phyloP scores from a whole-genome alignment of 2,113 vertebrate species.

The Pandion haliaetus region DNA sequence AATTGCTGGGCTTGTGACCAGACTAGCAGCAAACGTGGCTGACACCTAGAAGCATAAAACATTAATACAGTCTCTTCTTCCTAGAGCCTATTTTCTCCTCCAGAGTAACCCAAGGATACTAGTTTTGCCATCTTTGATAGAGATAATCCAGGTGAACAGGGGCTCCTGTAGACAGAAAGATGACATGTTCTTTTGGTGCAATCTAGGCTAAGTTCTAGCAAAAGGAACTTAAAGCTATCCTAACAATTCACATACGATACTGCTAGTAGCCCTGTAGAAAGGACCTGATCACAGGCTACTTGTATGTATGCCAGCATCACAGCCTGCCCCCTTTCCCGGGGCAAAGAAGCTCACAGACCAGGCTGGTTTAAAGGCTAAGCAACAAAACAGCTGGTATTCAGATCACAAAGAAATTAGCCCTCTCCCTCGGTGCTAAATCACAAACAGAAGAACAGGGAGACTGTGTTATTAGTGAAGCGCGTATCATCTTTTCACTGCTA shows the following conservation, averaged over 20 bases:
- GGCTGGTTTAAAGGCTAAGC: not conserved
- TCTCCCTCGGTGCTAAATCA: not conserved
- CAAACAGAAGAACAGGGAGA: not conserved
- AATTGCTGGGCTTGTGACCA: slow-evolving; percentile 91
- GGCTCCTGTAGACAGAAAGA: not conserved
- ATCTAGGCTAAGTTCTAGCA: not conserved
- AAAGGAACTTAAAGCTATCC: not conserved
- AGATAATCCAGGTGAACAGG: not conserved
- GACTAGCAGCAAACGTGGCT: slow-evolving; percentile 88
- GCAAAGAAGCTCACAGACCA: not conserved
- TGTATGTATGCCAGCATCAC: not conserved
- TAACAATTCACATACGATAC: accelerated
- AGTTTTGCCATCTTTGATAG: not conserved
- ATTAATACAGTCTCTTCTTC: not conserved
- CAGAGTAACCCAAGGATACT: not conserved
- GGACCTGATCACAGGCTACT: not conserved
- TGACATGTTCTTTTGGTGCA: not conserved
- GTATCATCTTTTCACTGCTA: not conserved
- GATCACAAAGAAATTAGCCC: not conserved
- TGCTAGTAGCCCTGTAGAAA: not conserved
- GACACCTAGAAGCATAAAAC: slow-evolving; percentile 77
- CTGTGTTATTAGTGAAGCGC: accelerated
- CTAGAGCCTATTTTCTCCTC: not conserved
- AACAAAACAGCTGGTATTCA: not conserved
- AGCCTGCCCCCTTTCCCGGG: not conserved